A percentile compares a stretch with the other conserved stretches of the same genome.
Evolutionary conservation across 1,140 invertebrate genomes (phyloP).

Genomic region (Aphelenchoides besseyi): DNA sequence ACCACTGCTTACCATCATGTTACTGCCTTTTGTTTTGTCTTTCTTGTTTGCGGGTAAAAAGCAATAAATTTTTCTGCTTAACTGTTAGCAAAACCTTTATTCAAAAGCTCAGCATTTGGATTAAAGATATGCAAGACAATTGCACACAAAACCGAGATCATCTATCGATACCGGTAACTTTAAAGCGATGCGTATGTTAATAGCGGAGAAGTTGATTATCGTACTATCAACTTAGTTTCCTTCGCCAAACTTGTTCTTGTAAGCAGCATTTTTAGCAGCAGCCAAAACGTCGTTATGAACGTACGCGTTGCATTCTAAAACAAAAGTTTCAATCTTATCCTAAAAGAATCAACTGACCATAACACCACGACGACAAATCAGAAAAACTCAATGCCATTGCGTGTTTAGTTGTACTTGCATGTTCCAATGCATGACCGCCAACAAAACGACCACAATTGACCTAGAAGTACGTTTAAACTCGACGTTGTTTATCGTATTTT

Average conservation of each 20-base stretch:
- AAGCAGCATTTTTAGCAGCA: not conserved
- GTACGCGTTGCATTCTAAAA: constrained; percentile 6
- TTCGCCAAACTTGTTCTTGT: constrained; percentile 4
- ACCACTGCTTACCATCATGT: not conserved
- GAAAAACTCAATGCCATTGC: not conserved
- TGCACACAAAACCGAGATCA: not conserved
- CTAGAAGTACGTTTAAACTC: not conserved
- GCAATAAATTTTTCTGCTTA: not conserved
- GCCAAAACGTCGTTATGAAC: not conserved
- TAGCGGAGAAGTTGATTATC: not conserved
- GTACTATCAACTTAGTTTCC: not conserved
- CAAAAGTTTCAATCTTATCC: not conserved
- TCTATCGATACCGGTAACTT: not conserved
- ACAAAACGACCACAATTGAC: constrained; percentile 5
- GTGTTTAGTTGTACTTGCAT: not conserved
- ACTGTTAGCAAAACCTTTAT: not conserved
- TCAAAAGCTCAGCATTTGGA: too few relatives aligned
- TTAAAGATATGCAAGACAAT: not conserved
- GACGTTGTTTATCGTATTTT: not conserved
- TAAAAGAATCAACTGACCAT: not conserved
- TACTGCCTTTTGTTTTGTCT: not conserved
- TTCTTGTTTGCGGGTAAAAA: not conserved
- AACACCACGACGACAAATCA: not conserved
- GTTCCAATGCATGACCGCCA: not conserved
- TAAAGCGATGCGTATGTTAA: not conserved